Evolutionary conservation across 2,797 vertebrate species (phyloP), one percentile per base, ranked within the genome.

Genomic region (Rhynchonycteris naso): DNA sequence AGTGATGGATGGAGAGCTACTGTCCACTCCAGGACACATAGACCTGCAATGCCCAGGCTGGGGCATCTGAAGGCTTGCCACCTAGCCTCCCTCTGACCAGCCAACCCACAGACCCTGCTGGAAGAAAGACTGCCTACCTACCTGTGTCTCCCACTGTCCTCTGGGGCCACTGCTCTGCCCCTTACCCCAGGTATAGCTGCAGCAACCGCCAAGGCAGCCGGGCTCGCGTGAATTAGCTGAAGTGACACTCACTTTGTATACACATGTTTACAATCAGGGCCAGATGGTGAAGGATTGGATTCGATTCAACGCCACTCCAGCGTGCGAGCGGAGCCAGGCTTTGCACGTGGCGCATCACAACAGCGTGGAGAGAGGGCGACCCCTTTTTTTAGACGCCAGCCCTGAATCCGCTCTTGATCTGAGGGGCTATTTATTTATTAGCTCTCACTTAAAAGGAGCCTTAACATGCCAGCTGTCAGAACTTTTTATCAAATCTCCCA

Each of bases 181-280:
- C 5, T 9, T 7, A 11, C 56, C 63, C 81, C 9, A 4, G 75
- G 85, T 88, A 88, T 86, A 92, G 95, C 94, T 69, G 85, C 72
- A 33, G 88, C 52, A 33, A 15, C 43, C 0, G 2, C 33, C 61
- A 0, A 58, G 35, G 81, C 93, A 30, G 83, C 94, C 10, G 0
- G 79, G 47, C 85, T 87, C 81, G 35, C 33, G n/a, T 28, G 93
- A 87, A 95, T 87, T 84, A 97, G 96, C 97, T 92, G 95, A 74
- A 98, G 98, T 97, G 98, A 97, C 98, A 91, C 91, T 97, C 81
- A 19, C 94, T 98, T 96, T 98, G 98, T 97, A 76, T 94, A 98
- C 98, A 88, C 97, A 50, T 89, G 97, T 98, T 97, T 94, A 94
- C 96, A 95, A 97, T 71, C 3, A 11, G 22, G 93, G 97, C 97